A percentile compares a stretch with the other conserved stretches of the same genome.
Conservation (phyloP, 2,113 vertebrate species). For the Menura novaehollandiae region DNA sequence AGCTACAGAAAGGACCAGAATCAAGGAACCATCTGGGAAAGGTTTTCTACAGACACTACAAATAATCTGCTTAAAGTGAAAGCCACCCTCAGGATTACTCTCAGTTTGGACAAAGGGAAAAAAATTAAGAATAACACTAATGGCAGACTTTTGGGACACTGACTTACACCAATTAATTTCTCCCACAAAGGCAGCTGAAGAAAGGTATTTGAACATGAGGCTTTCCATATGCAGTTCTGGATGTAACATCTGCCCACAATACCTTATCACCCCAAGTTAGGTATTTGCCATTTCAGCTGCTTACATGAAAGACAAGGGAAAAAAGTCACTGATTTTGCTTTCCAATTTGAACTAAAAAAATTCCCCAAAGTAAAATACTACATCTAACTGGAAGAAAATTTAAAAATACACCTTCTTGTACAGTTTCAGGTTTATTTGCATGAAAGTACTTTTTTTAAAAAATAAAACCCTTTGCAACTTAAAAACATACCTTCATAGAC, state of each 20-base stretch:
- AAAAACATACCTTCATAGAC: slow-evolving; percentile 91
- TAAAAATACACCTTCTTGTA: not conserved
- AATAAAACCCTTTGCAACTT: not conserved
- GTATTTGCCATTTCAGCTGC: not conserved
- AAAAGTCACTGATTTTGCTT: not conserved
- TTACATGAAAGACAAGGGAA: not conserved
- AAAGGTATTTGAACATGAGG: not conserved
- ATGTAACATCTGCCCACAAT: not conserved
- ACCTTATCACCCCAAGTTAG: not conserved
- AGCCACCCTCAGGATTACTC: not conserved
- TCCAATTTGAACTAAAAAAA: not conserved
- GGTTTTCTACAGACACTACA: not conserved
- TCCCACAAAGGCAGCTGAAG: not conserved
- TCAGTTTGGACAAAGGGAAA: not conserved
- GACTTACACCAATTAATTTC: not conserved
- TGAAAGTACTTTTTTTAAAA: not conserved
- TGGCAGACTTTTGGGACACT: not conserved
- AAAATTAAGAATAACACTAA: not conserved
- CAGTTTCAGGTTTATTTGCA: not conserved
- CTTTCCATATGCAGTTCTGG: not conserved
- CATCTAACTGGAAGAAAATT: not conserved
- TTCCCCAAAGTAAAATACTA: not conserved
- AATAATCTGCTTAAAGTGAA: not conserved
- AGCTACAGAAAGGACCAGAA: not conserved
- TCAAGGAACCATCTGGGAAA: not conserved